A percentile compares a stretch with the other conserved stretches of the same genome.
phyloP scores from a whole-genome alignment of 2,113 vertebrate species.

The Burhinus oedicnemus region DNA sequence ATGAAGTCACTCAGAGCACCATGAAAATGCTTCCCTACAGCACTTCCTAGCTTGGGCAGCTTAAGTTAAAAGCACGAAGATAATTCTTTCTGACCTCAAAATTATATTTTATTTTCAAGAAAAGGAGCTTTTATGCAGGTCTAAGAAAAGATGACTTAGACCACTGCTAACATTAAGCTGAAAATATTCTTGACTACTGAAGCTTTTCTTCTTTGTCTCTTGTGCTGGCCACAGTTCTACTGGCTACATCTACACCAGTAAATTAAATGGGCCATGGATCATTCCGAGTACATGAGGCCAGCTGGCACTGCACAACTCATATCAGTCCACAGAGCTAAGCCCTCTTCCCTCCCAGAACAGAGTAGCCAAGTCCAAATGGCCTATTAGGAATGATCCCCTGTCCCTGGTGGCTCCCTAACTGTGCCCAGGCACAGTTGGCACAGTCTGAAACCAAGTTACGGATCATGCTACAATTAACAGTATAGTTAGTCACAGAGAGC shows the following conservation, averaged over 20 bases:
- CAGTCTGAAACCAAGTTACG: neutral
- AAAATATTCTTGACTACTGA: neutral
- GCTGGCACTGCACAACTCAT: neutral
- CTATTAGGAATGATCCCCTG: slow-evolving; percentile 5
- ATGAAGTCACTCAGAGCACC: slow-evolving; percentile 38
- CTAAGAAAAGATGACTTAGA: neutral
- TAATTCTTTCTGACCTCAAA: neutral
- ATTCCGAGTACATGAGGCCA: neutral
- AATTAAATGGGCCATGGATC: neutral
- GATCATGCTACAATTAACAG: slow-evolving; percentile 12
- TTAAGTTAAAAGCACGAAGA: neutral
- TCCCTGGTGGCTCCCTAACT: neutral
- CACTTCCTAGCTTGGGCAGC: neutral
- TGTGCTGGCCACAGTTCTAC: neutral
- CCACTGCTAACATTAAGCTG: neutral
- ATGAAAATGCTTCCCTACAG: slow-evolving; percentile 20
- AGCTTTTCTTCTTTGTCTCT: neutral
- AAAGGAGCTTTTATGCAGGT: neutral
- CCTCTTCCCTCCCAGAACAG: neutral
- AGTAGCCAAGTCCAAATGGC: neutral
- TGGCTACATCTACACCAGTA: neutral
- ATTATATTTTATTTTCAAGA: neutral
- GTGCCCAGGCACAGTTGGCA: slow-evolving; percentile 1
- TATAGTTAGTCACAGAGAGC: neutral
- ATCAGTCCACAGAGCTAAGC: neutral